Evolutionary conservation across 1,140 invertebrate species (phyloP), one percentile per base, ranked within the genome.

Genomic region (Arctopsyche grandis): DNA sequence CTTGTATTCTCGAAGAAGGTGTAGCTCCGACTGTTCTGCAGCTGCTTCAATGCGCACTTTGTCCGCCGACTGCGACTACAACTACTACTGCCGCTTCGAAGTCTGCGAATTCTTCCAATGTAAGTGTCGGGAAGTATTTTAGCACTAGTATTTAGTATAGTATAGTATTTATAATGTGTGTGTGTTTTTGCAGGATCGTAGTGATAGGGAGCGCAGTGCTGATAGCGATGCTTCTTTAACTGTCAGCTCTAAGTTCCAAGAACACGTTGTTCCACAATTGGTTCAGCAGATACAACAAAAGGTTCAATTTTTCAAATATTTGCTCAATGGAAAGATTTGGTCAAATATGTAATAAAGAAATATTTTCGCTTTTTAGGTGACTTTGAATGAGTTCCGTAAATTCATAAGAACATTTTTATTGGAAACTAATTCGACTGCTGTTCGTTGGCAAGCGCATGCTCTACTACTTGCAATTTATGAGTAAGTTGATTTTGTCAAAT

Each of bases 401-500:
- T 99, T 99, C 83, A 92, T 99, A 14, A 92, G 95, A 80, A 94
- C 95, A 0, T 99, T 98, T 88, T 88, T 99, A 12, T 87, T 99
- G 58, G 97, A 99, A 87, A 98, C 97, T 0, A 98, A 99, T 85
- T 94, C 94, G 5, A 97, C 95, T 0, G 93, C 94, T 71, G 93
- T 98, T 4, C 92, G 98, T 78, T 99, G 97, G 97, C 97, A 98
- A 88, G 96, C 96, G 0, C 98, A 99, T 86, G 93, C 94, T 0
- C 88, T 98, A 4, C 89, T 97, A 19, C 89, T 95, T n/a, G 93
- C 95, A 5, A 92, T 97, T 83, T 96, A 94, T 84, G 95, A 95
- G 91, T 92, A 90, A 89, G 91, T 85, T 21, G 10, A 74, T 74
- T 22, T 1, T 66, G 21, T 63, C 24, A 21, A 22, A 16, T 58